Evolutionary conservation across 1,140 invertebrate genomes (phyloP), one percentile per base, ranked within the genome.

Genomic region (Drosophila bocki): DNA sequence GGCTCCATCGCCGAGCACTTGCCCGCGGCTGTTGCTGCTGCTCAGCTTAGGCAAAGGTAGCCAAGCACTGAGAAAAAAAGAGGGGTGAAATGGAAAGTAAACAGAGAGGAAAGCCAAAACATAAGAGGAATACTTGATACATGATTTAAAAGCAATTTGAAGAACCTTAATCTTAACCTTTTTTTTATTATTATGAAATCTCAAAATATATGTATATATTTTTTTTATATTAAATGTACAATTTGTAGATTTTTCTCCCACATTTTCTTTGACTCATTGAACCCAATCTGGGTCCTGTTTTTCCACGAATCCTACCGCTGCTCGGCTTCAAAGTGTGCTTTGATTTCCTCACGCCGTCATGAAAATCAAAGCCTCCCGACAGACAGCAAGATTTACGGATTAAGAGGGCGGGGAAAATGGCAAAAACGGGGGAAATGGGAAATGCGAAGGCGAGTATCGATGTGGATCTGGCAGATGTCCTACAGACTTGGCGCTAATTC

Each of bases 401-500:
- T 63, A 63, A 41, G 50, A 7, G 8, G 1, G 47, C 32, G n/a
- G 13, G 32, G 15, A 8, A 26, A 29, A 6, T 29, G 26, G 26
- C 26, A 29, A 26, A 26, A 39, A 39, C 15, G 22, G 67, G 45
- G 26, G n/a, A 48, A 42, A 9, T 5, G 60, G 26, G 69, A 44
- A 42, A 22, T 29, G 51, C 22, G 33, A 26, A 42, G 50, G 41
- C 50, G 41, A 39, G 37, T 61, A 50, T 56, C 39, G n/a, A 41
- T 68, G 19, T 51, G 53, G 33, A 26, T 69, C 57, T 78, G 61
- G 45, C 64, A 70, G 68, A 56, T 47, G 39, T 35, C 56, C 17
- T 22, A 17, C 67, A 59, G 84, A 78, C 67, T 83, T 83, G 54
- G 54, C 75, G 65, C 70, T 83, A 81, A 90, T 90, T 90, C 85